Percentiles rank a stretch among this genome's conserved stretches.
Conservation (phyloP, 1,140 invertebrate species). For the Bilobella aurantiaca region DNA sequence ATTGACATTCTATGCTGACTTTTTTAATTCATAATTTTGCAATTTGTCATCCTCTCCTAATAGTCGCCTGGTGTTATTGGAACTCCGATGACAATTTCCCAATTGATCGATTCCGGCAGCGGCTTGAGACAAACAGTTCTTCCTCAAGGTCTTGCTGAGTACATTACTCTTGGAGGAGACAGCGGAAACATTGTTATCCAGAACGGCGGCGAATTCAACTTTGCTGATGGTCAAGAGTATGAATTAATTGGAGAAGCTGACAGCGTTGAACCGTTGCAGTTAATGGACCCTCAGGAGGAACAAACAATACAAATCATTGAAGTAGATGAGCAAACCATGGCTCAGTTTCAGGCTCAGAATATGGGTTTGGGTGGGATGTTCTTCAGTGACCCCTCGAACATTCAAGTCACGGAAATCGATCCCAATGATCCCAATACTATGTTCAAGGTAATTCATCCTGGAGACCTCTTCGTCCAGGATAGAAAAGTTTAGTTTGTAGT, state of each 20-base stretch:
- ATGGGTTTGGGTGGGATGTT: slow-evolving; percentile 12
- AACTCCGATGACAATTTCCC: not conserved
- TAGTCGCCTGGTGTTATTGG: not conserved
- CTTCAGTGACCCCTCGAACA: slow-evolving; percentile 11
- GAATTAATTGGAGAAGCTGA: slow-evolving; percentile 33
- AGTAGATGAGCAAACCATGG: slow-evolving; percentile 31
- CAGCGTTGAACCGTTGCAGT: slow-evolving; percentile 13
- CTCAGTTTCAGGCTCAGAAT: slow-evolving; percentile 20
- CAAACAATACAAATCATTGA: slow-evolving; percentile 30
- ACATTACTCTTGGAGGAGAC: slow-evolving; percentile 9
- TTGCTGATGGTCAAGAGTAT: slow-evolving; percentile 33
- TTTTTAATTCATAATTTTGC: too few species aligned
- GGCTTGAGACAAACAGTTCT: not conserved
- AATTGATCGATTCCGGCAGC: not conserved
- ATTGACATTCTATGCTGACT: too few species aligned
- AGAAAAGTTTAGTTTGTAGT: not conserved
- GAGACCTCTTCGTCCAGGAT: not conserved
- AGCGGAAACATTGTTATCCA: slow-evolving; percentile 19
- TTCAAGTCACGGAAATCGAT: slow-evolving; percentile 20
- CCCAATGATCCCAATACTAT: slow-evolving; percentile 20
- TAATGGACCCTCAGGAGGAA: slow-evolving; percentile 20
- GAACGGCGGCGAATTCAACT: slow-evolving; percentile 24
- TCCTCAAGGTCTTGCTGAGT: not conserved
- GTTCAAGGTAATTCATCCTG: slow-evolving; percentile 18
- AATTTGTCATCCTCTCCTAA: too few species aligned